These are phyloP conservation scores for Sinosuthora webbiana DNA, from an alignment of 2,113 vertebrate species.

Conservation along the genomic window DNA sequence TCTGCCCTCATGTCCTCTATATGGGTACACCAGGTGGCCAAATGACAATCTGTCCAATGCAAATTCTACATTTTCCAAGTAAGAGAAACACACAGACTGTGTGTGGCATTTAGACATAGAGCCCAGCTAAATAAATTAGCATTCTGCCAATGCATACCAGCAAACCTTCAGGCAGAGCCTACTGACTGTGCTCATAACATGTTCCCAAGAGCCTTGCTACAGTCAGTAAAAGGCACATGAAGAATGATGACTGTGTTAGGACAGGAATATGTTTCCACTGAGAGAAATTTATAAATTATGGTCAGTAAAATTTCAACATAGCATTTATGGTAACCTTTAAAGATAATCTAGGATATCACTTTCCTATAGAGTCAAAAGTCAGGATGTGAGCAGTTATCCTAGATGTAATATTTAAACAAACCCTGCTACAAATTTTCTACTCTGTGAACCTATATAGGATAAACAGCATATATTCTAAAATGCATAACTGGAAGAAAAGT, in stretches of 20 bases:
- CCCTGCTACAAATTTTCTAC: fast-evolving
- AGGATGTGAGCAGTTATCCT: neutral
- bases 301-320: neutral
- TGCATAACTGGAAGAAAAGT: neutral
- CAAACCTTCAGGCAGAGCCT: neutral
- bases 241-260: neutral
- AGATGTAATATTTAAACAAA: neutral
- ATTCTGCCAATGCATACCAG: neutral
- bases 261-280: neutral
- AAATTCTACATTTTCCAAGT: neutral
- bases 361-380: neutral
- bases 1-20: neutral
- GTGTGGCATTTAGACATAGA: neutral
- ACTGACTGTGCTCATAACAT: neutral
- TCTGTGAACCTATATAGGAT: neutral
- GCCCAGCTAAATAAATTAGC: neutral
- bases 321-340: neutral
- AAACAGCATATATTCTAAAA: neutral
- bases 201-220: neutral
- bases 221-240: neutral
- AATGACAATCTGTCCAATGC: neutral
- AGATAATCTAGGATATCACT: neutral
- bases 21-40: neutral
- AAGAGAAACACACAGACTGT: neutral
- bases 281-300: neutral